phyloP scores from a whole-genome alignment of 1,140 invertebrate genomes.

The Monochamus saltuarius region DNA sequence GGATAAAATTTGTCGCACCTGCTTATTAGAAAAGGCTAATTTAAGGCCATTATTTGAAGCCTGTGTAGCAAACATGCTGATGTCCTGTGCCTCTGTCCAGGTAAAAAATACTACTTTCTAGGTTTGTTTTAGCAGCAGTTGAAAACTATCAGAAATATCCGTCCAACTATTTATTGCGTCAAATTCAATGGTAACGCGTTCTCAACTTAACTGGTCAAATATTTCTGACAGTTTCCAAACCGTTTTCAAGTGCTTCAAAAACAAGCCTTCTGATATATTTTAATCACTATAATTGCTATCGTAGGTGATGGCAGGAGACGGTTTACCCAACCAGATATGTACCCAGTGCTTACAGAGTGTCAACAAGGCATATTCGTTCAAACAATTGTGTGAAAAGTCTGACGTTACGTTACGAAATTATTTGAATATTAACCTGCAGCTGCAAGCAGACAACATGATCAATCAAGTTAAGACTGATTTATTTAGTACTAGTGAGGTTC shows the following conservation, averaged over 20 bases:
- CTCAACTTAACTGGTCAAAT: too few relatives aligned
- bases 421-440: slow-evolving; percentile 28
- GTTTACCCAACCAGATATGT: slow-evolving; percentile 48
- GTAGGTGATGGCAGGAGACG: slow-evolving; percentile 49
- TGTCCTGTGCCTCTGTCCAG: slow-evolving; percentile 47
- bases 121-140: too few relatives aligned
- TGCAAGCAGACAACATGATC: slow-evolving; percentile 26
- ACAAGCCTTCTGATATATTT: not conserved
- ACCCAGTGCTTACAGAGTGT: slow-evolving; percentile 47
- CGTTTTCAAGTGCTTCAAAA: not conserved
- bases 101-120: slow-evolving; percentile 29
- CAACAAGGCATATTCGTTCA: slow-evolving; percentile 47
- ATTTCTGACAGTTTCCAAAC: too few relatives aligned
- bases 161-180: too few relatives aligned
- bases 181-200: too few relatives aligned
- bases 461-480: slow-evolving; percentile 40
- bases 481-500: slow-evolving; percentile 40
- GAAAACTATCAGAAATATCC: too few relatives aligned
- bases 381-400: slow-evolving; percentile 50
- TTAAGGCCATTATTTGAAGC: slow-evolving; percentile 47
- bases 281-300: slow-evolving; percentile 17
- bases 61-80: slow-evolving; percentile 49
- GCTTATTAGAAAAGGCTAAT: slow-evolving; percentile 44
- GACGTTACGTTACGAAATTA: slow-evolving; percentile 45
- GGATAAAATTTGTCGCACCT: slow-evolving; percentile 48